phyloP scores from a whole-genome alignment of 2,888 invertebrate species.

The Pachydiplax longipennis region DNA sequence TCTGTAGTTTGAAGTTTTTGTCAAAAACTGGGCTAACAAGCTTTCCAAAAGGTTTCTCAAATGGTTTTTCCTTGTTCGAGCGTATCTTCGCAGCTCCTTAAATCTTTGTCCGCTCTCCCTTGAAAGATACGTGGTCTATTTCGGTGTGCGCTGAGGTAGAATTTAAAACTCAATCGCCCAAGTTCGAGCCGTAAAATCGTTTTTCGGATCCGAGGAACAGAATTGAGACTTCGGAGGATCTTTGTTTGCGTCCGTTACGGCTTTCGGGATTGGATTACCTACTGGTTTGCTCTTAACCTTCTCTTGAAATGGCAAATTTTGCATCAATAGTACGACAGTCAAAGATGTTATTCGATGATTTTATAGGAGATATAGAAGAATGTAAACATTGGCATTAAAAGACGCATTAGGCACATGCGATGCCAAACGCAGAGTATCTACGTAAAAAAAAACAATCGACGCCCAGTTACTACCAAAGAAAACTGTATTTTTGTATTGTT shows the following conservation, averaged over 20 bases:
- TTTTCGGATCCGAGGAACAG: background rate
- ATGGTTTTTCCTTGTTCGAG: background rate
- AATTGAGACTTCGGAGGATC: background rate
- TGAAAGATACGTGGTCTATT: background rate
- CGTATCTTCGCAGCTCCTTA: background rate
- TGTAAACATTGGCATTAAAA: too few species aligned
- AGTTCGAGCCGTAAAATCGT: background rate
- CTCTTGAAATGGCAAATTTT: too few species aligned
- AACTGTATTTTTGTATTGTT: too few species aligned
- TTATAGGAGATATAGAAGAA: too few species aligned
- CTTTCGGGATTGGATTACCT: background rate
- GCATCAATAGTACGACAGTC: too few species aligned
- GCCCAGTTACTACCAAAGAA: too few species aligned
- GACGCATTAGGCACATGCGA: too few species aligned
- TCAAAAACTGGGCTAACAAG: background rate
- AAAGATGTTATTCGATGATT: too few species aligned
- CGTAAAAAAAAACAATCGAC: too few species aligned
- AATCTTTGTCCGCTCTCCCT: background rate
- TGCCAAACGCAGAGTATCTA: too few species aligned
- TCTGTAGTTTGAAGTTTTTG: background rate
- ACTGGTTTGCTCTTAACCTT: too few species aligned
- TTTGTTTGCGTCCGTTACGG: background rate
- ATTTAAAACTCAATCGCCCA: background rate
- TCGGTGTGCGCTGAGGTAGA: background rate
- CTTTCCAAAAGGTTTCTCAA: background rate